Conservation (phyloP, 2,888 invertebrate genomes). For the Meloe dianella region DNA sequence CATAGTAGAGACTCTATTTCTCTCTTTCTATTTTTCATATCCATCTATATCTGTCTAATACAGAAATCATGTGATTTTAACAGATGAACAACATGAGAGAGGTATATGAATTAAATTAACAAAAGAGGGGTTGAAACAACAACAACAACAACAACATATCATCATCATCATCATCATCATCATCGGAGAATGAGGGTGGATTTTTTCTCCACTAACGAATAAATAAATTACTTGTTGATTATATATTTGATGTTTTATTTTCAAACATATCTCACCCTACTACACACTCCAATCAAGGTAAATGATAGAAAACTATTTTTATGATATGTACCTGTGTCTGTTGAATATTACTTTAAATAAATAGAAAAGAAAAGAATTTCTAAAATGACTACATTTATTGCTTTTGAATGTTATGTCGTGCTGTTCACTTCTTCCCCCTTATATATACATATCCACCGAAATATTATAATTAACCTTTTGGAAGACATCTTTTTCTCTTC, state of each 20-base stretch:
- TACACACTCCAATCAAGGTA: neutral
- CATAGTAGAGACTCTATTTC: conserved; percentile 29
- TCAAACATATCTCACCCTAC: neutral
- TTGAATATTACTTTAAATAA: neutral
- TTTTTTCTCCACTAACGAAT: neutral
- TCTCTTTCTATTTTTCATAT: neutral
- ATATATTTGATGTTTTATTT: neutral
- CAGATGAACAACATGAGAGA: conserved; percentile 29
- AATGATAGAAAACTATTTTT: conserved; percentile 11
- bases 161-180: too few species aligned
- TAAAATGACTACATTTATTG: neutral
- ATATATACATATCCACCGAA: neutral
- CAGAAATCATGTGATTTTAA: conserved; percentile 24
- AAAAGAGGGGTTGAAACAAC: neutral
- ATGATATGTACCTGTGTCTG: neutral
- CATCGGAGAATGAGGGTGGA: neutral
- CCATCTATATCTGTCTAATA: conserved; percentile 13
- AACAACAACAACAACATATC: too few species aligned
- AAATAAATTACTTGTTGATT: conserved; percentile 12
- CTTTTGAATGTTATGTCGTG: neutral
- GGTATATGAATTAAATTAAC: conserved; percentile 1
- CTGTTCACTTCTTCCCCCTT: neutral
- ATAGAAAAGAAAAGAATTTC: neutral
- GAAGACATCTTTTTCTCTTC: neutral
- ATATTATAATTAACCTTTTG: conserved; percentile 1